Evolutionary conservation across 2,888 invertebrate genomes (phyloP).

Genomic region (Dusona sp.): DNA sequence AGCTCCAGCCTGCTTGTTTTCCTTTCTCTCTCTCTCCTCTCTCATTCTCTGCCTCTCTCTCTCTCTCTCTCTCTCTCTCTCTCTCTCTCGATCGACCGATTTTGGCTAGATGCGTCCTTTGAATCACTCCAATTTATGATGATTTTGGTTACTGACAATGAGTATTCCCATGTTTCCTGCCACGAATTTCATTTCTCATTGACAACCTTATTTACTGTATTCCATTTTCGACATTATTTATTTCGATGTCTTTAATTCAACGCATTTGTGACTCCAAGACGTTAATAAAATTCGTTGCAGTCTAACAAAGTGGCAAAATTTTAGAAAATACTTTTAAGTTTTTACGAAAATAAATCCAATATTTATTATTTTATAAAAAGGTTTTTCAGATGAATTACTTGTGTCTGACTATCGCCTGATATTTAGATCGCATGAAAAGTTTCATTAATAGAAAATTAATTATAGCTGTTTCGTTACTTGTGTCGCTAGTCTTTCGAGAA

Average conservation of each 20-base stretch:
- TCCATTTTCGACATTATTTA: not conserved
- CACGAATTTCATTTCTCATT: constrained; percentile 7
- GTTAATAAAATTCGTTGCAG: not conserved
- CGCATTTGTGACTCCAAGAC: not conserved
- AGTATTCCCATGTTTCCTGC: not conserved
- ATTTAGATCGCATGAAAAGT: not conserved
- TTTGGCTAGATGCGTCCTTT: constrained; percentile 30
- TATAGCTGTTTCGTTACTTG: not conserved
- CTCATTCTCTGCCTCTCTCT: not conserved
- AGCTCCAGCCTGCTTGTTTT: constrained; percentile 63
- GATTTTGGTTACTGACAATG: constrained; percentile 20
- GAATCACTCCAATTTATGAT: constrained; percentile 25
- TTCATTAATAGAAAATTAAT: not conserved
- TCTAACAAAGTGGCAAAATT: not conserved
- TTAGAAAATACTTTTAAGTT: not conserved
- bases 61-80: not conserved
- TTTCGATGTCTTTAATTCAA: not conserved
- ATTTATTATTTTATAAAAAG: not conserved
- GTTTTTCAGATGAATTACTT: not conserved
- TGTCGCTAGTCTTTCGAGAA: constrained; percentile 13
- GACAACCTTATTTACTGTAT: not conserved
- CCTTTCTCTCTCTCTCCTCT: constrained; percentile 14
- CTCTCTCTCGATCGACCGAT: not conserved
- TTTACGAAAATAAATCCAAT: not conserved
- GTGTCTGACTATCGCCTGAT: not conserved